Percentiles rank a stretch among this genome's conserved stretches.
These are phyloP conservation scores for Synodontis membranacea DNA, from an alignment of 2,113 vertebrate genomes.

Conservation along the genomic window DNA sequence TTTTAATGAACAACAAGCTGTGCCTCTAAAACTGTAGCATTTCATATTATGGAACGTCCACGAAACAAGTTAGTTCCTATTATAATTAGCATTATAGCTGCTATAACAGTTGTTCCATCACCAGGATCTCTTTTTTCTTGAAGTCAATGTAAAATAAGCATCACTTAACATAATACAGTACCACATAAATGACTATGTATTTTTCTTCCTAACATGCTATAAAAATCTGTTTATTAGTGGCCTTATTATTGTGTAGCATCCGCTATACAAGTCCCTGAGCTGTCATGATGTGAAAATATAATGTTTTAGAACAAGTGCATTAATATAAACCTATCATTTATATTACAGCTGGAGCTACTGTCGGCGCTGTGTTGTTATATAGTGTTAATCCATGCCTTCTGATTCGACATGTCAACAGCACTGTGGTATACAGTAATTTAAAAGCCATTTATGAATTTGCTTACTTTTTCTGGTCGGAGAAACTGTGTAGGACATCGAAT, in stretches of 20 bases:
- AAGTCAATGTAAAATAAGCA: not conserved
- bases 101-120: not conserved
- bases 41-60: not conserved
- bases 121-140: not conserved
- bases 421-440: not conserved
- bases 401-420: not conserved
- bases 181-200: not conserved
- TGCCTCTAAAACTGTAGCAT: not conserved
- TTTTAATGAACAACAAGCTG: not conserved
- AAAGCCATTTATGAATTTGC: not conserved
- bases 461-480: not conserved
- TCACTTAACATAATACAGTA: not conserved
- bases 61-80: not conserved
- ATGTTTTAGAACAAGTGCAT: not conserved
- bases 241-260: not conserved
- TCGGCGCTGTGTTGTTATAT: not conserved
- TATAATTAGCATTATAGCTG: not conserved
- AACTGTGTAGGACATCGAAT: not conserved
- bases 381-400: not conserved
- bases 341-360: not conserved
- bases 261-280: not conserved
- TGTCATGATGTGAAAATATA: not conserved
- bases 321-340: not conserved
- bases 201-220: not conserved
- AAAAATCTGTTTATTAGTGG: not conserved